phyloP scores from a whole-genome alignment of 2,888 invertebrate species.

The Amiota minor region DNA sequence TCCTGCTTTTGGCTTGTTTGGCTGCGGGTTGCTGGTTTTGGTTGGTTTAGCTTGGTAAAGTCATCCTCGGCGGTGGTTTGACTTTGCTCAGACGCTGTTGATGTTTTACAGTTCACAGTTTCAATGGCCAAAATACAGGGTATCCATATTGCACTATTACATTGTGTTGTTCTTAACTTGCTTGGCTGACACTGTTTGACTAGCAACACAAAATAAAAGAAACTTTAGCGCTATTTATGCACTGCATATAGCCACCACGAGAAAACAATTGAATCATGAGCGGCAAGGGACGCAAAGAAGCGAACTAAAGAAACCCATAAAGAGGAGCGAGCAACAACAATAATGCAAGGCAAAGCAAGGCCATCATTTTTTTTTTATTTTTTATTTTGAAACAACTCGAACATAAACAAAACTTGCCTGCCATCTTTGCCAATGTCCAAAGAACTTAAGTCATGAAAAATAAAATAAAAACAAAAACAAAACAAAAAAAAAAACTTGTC shows the following conservation, averaged over 20 bases:
- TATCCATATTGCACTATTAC: not conserved
- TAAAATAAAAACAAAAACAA: conserved; percentile 27
- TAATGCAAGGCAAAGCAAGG: conserved; percentile 48
- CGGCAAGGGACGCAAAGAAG: conserved; percentile 24
- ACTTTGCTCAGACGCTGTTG: conserved; percentile 17
- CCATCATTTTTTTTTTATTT: conserved; percentile 51
- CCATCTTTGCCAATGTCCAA: conserved; percentile 39
- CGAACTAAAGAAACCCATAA: not conserved
- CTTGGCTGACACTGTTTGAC: too few species aligned
- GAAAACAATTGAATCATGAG: conserved; percentile 34
- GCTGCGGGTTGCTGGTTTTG: conserved; percentile 30
- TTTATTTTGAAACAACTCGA: not conserved
- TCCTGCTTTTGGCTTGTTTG: conserved; percentile 37
- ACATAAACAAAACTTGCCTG: conserved; percentile 27
- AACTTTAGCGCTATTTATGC: conserved; percentile 42
- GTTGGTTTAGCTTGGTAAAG: conserved; percentile 23
- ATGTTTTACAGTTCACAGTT: too few species aligned
- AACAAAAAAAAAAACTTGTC: conserved; percentile 35
- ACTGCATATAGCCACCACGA: conserved; percentile 48
- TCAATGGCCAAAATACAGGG: conserved; percentile 15
- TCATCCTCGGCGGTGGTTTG: not conserved
- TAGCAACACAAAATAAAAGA: conserved; percentile 19
- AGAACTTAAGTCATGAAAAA: not conserved
- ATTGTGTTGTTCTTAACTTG: too few species aligned
- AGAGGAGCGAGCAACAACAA: conserved; percentile 14